These are phyloP conservation scores for Rhogogaster chlorosoma DNA, from an alignment of 2,888 invertebrate genomes.

Conservation along the genomic window DNA sequence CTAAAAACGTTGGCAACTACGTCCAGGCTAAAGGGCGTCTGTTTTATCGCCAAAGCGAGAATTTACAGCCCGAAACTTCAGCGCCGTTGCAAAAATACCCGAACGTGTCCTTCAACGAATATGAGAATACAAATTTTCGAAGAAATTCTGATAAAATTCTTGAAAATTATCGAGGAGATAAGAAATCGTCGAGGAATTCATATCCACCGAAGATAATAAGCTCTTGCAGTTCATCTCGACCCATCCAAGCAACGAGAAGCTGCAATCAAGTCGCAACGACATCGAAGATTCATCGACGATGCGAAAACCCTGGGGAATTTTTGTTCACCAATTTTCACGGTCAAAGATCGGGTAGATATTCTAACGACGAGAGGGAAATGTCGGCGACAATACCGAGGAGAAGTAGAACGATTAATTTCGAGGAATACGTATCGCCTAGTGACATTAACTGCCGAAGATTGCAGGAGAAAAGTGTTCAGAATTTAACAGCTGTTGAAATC, in stretches of 20 bases:
- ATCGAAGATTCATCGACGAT: background rate
- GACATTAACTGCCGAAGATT: background rate
- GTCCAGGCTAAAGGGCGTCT: constrained; percentile 66
- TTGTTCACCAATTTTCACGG: background rate
- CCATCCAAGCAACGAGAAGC: background rate
- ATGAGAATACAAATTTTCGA: background rate
- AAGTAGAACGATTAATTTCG: constrained; percentile 63
- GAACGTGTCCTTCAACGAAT: background rate
- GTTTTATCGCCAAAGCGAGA: background rate
- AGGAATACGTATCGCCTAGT: constrained; percentile 58
- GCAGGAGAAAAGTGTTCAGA: constrained; percentile 72
- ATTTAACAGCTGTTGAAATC: constrained; percentile 72
- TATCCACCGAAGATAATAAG: background rate
- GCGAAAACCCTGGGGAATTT: background rate
- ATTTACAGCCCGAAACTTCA: background rate
- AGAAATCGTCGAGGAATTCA: background rate
- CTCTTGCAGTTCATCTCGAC: background rate
- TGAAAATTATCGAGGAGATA: background rate
- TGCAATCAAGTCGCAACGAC: background rate
- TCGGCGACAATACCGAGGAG: constrained; percentile 69
- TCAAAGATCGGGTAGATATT: constrained; percentile 24
- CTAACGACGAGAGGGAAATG: background rate
- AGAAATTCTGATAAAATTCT: background rate
- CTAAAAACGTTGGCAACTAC: constrained; percentile 66
- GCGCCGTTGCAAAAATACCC: background rate